Conservation (phyloP, 1,140 invertebrate genomes). For the Chionoecetes opilio region DNA sequence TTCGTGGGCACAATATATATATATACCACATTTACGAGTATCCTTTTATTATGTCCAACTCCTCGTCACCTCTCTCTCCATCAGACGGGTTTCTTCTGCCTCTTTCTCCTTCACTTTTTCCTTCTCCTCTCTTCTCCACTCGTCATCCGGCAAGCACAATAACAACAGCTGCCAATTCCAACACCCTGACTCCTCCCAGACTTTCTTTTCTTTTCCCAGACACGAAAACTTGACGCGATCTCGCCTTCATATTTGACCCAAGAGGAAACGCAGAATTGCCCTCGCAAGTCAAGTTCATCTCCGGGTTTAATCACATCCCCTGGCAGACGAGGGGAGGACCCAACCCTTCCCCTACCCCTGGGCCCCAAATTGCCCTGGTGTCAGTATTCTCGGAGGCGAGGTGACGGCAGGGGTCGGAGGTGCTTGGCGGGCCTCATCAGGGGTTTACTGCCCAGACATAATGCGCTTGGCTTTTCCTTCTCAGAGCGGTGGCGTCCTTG, state of each 20-base stretch:
- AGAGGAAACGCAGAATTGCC: conserved; percentile 14
- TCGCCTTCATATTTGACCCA: not conserved
- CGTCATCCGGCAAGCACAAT: not conserved
- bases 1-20: too few relatives aligned
- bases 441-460: conserved; percentile 7
- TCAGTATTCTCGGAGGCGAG: conserved; percentile 2
- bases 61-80: conserved; percentile 37
- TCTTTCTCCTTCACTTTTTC: not conserved
- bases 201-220: not conserved
- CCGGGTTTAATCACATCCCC: conserved; percentile 5
- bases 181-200: not conserved
- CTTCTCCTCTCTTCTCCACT: conserved; percentile 36
- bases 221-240: not conserved
- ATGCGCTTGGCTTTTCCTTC: not conserved
- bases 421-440: not conserved
- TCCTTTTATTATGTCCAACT: not conserved
- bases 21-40: too few relatives aligned
- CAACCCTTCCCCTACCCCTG: not conserved
- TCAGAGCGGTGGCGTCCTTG: not conserved
- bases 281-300: conserved; percentile 28
- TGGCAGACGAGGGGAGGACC: not conserved
- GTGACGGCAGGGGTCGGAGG: conserved; percentile 11
- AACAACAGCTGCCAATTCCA: too few relatives aligned
- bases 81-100: not conserved
- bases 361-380: not conserved